Base-by-base conservation (phyloP, 2,797 vertebrate species). In the Fringilla coelebs region DNA sequence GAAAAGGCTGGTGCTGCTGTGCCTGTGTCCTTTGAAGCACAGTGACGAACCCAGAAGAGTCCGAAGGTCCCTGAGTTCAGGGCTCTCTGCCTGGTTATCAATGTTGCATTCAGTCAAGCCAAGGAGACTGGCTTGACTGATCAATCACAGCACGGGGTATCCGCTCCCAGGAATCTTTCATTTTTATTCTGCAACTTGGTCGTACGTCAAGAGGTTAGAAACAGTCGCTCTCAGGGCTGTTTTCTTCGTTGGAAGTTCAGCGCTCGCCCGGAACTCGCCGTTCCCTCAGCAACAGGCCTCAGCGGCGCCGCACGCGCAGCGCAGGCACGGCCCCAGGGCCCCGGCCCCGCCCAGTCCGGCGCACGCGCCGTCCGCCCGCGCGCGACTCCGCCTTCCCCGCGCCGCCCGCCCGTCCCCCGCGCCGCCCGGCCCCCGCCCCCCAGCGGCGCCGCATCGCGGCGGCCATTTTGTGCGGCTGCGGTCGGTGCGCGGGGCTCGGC, bases 391-490 rank as follows among this genome's bases (percentile, higher is more conserved):
- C 75, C 80, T 28, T 17, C 31, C 13, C 41, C 24, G 38, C 8
- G 21, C 46, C 57, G 19, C 46, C 48, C 5, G 9, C 31, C 18
- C 7, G 3, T 11, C 4, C n/a, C 11, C 55, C 6, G 43, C n/a
- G 5, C 31, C 17, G 24, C 43, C 32, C 31, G 41, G 31, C 36
- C 60, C 41, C 63, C 60, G 41, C 38, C 87, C 88, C 29, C 25
- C 34, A 45, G 38, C 41, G 46, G 68, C 62, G 60, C 83, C 46
- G 85, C 88, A 72, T 15, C 22, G 49, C 7, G 65, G 93, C 93
- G 70, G 95, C 95, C 94, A 95, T 95, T 96, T 96, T 96, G 94
- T 96, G 93, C 31, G 40, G 89, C 93, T 73, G 94, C 67, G 74
- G 84, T 89, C 31, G 60, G 84, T 57, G 93, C 71, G 78, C 63